Conservation (phyloP, 2,888 invertebrate genomes). For the Listrodromus nycthemerus region DNA sequence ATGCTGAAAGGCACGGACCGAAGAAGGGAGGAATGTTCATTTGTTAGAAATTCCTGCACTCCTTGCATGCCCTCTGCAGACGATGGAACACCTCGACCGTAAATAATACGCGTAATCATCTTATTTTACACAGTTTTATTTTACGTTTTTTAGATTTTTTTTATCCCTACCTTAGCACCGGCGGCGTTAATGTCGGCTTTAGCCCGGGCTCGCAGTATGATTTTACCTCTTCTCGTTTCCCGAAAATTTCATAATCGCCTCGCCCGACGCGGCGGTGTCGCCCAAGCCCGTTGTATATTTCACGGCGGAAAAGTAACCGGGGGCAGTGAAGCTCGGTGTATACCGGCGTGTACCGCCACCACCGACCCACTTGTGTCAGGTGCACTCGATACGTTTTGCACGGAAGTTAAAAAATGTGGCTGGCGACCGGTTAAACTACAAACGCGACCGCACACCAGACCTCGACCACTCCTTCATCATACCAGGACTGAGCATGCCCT, state of each 20-base stretch:
- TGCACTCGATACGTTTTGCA: conserved; percentile 63
- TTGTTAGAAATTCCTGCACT: neutral
- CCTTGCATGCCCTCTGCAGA: conserved; percentile 18
- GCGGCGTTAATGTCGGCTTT: conserved; percentile 1
- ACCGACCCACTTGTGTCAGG: conserved; percentile 60
- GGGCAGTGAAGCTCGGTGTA: neutral
- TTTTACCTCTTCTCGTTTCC: conserved; percentile 36
- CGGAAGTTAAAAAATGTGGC: conserved; percentile 65
- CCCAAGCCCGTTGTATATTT: conserved; percentile 18
- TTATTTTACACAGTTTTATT: conserved; percentile 40
- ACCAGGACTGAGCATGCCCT: conserved; percentile 11
- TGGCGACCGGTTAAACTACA: conserved; percentile 59
- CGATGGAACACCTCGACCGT: conserved; percentile 48
- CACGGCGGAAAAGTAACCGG: neutral
- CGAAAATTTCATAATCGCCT: conserved; percentile 51
- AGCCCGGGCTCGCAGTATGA: conserved; percentile 7
- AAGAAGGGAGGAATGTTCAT: conserved; percentile 18
- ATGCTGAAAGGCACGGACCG: neutral
- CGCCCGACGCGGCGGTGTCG: conserved; percentile 35
- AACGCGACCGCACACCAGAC: conserved; percentile 57
- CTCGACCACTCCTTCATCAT: conserved; percentile 39
- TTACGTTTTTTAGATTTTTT: conserved; percentile 12
- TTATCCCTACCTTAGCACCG: neutral
- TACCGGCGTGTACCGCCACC: conserved; percentile 10
- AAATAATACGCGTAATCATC: conserved; percentile 54